Evolutionary conservation across 2,888 invertebrate genomes (phyloP).

Genomic region (Norana najaformis): DNA sequence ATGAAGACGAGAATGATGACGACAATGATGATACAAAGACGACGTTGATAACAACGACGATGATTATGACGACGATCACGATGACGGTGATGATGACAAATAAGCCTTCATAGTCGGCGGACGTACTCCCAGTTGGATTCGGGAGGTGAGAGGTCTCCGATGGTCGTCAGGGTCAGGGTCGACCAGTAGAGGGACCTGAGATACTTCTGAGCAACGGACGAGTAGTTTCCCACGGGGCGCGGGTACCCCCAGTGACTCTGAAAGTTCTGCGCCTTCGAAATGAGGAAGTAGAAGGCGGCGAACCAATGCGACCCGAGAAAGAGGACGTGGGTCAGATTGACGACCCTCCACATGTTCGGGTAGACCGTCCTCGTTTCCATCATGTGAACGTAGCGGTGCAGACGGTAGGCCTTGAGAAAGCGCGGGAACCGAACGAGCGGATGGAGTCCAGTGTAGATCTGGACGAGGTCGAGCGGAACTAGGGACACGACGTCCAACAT

Average conservation of each 20-base stretch:
- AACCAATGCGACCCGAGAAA: conserved; percentile 95
- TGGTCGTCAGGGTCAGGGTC: conserved; percentile 89
- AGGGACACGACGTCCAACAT: conserved; percentile 81
- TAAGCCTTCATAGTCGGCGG: neutral
- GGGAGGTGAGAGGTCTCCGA: conserved; percentile 92
- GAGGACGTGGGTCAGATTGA: conserved; percentile 90
- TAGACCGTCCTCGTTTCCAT: conserved; percentile 93
- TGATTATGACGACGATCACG: conserved; percentile 1
- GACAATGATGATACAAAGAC: neutral
- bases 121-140: conserved; percentile 95
- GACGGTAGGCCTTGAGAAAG: conserved; percentile 74
- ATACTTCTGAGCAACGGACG: conserved; percentile 87
- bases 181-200: conserved; percentile 95
- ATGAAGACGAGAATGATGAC: neutral
- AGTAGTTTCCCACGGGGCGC: conserved; percentile 71
- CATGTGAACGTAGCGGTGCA: conserved; percentile 82
- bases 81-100: conserved; percentile 9
- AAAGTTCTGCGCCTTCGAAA: conserved; percentile 73
- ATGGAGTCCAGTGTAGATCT: conserved; percentile 71
- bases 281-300: conserved; percentile 92
- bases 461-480: conserved; percentile 83
- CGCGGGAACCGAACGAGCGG: conserved; percentile 76
- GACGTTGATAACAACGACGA: conserved; percentile 26
- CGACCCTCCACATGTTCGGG: conserved; percentile 92
- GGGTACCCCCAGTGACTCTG: conserved; percentile 66